phyloP scores from a whole-genome alignment of 2,888 invertebrate species.

The Mythimna albipuncta region DNA sequence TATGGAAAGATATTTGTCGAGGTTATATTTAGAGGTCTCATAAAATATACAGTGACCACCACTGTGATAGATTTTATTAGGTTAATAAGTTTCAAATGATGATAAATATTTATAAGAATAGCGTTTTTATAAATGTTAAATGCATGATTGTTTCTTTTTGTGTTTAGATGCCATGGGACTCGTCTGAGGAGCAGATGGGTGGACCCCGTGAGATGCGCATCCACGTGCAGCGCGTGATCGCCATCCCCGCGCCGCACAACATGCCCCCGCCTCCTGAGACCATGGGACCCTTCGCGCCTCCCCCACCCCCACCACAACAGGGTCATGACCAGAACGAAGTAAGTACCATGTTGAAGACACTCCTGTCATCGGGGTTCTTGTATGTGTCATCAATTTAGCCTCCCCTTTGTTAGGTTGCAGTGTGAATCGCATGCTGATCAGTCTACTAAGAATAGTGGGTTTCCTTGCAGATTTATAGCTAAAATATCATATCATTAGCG shows the following conservation, averaged over 20 bases:
- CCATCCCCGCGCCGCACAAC: constrained; percentile 85
- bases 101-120: constrained; percentile 30
- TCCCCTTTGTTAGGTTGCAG: background rate
- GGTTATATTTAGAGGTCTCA: constrained; percentile 46
- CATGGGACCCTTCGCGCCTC: constrained; percentile 83
- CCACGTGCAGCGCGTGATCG: constrained; percentile 88
- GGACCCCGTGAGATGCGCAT: constrained; percentile 87
- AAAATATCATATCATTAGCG: too few species aligned
- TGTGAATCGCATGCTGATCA: constrained; percentile 12
- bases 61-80: constrained; percentile 31
- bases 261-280: constrained; percentile 81
- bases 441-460: background rate
- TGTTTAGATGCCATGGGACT: constrained; percentile 87
- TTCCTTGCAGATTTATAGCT: constrained; percentile 6
- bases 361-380: background rate
- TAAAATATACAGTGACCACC: constrained; percentile 49
- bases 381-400: background rate
- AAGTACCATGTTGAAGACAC: constrained; percentile 35
- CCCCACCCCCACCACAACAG: constrained; percentile 83
- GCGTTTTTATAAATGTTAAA: background rate
- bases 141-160: constrained; percentile 35
- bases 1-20: constrained; percentile 33
- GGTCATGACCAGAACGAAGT: constrained; percentile 82
- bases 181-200: constrained; percentile 86
- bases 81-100: constrained; percentile 26